Percentiles rank a stretch among this genome's conserved stretches.
Conservation (phyloP, 2,888 invertebrate genomes). For the Ochlodes sylvanus region DNA sequence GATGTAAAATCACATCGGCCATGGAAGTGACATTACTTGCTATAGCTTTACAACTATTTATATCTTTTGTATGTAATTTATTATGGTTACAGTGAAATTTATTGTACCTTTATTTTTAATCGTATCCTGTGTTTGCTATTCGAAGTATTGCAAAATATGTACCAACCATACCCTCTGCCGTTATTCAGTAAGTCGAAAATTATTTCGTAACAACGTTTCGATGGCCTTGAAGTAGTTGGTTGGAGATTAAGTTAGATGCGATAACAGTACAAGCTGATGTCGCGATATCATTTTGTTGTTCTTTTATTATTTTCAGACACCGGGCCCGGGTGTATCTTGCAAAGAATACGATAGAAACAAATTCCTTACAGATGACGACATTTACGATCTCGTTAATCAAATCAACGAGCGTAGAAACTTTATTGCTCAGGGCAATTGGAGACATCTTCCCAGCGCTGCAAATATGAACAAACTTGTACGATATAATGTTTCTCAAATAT, state of each 20-base stretch:
- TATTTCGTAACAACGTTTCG: background rate
- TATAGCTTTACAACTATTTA: constrained; percentile 30
- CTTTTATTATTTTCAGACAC: constrained; percentile 48
- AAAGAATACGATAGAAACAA: constrained; percentile 57
- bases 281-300: background rate
- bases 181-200: constrained; percentile 56
- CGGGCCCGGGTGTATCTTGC: constrained; percentile 63
- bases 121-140: constrained; percentile 41
- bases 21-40: constrained; percentile 39
- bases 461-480: constrained; percentile 76
- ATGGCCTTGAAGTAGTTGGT: too few species aligned
- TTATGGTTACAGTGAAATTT: constrained; percentile 71
- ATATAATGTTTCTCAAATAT: constrained; percentile 25
- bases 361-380: constrained; percentile 57
- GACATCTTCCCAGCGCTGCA: constrained; percentile 65
- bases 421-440: constrained; percentile 64
- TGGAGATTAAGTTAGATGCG: too few species aligned
- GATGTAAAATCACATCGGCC: constrained; percentile 52
- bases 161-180: constrained; percentile 68
- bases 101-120: constrained; percentile 59
- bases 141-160: constrained; percentile 66
- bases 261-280: background rate
- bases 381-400: constrained; percentile 58
- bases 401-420: constrained; percentile 71
- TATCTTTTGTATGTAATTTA: constrained; percentile 58